A percentile compares a stretch with the other conserved stretches of the same genome.
Evolutionary conservation across 2,113 vertebrate species (phyloP).

Genomic region (Fulmarus glacialis): DNA sequence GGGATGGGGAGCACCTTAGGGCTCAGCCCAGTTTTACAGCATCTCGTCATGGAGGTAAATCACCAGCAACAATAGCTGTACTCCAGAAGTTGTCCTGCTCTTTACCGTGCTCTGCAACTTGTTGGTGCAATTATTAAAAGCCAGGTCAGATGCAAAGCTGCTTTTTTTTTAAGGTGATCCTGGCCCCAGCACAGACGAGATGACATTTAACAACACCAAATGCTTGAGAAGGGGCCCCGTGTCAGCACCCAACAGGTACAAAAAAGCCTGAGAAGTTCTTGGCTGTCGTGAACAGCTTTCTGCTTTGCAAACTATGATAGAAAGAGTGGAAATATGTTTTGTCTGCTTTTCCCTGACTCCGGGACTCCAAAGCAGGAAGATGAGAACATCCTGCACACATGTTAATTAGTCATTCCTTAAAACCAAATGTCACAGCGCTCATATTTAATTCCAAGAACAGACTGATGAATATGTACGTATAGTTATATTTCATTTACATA

Average conservation of each 20-base stretch:
- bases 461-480: slow-evolving; percentile 70
- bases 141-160: neutral
- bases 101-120: neutral
- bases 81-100: neutral
- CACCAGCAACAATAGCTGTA: neutral
- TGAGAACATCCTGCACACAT: slow-evolving; percentile 68
- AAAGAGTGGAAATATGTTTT: slow-evolving; percentile 58
- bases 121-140: slow-evolving; percentile 2
- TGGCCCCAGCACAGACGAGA: neutral
- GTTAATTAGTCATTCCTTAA: slow-evolving; percentile 74
- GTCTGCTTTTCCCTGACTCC: slow-evolving; percentile 44
- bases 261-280: slow-evolving; percentile 43
- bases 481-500: slow-evolving; percentile 71
- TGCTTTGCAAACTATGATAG: slow-evolving; percentile 58
- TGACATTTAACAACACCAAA: slow-evolving; percentile 24
- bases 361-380: slow-evolving; percentile 57
- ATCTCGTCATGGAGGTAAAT: neutral
- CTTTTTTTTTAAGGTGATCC: neutral
- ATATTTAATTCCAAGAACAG: slow-evolving; percentile 73
- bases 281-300: slow-evolving; percentile 15
- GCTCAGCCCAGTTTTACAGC: neutral
- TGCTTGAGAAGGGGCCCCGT: neutral
- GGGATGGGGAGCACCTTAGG: neutral
- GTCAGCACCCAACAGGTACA: slow-evolving; percentile 52
- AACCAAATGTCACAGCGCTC: slow-evolving; percentile 75